phyloP scores from a whole-genome alignment of 2,888 invertebrate genomes.

The Lasioglossum pauxillum region DNA sequence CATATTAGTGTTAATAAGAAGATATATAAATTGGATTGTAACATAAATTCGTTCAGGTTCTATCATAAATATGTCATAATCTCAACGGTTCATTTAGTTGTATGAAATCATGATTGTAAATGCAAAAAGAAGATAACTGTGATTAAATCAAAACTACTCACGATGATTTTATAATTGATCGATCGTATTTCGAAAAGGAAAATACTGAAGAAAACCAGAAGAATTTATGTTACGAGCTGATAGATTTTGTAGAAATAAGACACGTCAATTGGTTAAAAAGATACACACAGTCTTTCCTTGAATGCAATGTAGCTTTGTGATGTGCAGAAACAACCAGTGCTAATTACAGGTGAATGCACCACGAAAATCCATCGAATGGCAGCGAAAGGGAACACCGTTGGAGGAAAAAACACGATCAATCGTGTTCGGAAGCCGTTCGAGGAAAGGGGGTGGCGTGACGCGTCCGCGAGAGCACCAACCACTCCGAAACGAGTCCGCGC shows the following conservation, averaged over 20 bases:
- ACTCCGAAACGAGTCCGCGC: conserved; percentile 20
- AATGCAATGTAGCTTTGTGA: background rate
- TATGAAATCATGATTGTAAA: background rate
- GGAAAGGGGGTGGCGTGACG: conserved; percentile 23
- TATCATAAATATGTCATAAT: background rate
- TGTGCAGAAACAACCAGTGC: background rate
- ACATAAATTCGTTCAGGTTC: background rate
- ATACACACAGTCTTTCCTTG: background rate
- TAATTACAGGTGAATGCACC: background rate
- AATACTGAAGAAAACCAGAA: background rate
- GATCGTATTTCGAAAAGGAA: background rate
- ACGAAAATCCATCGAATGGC: background rate
- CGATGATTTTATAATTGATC: background rate
- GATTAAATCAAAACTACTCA: background rate
- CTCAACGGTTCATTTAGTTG: too few relatives aligned
- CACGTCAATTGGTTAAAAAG: background rate
- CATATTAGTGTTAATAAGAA: too few relatives aligned
- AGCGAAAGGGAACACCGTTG: background rate
- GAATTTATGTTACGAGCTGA: background rate
- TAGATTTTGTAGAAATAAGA: background rate
- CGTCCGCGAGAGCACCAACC: conserved; percentile 22
- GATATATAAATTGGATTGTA: background rate
- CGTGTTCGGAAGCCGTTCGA: conserved; percentile 6
- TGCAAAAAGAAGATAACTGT: background rate
- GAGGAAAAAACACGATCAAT: conserved; percentile 11